Percentiles rank a stretch among this genome's conserved stretches.
Conservation (phyloP, 2,888 invertebrate species). For the Sarcophaga subvicina region DNA sequence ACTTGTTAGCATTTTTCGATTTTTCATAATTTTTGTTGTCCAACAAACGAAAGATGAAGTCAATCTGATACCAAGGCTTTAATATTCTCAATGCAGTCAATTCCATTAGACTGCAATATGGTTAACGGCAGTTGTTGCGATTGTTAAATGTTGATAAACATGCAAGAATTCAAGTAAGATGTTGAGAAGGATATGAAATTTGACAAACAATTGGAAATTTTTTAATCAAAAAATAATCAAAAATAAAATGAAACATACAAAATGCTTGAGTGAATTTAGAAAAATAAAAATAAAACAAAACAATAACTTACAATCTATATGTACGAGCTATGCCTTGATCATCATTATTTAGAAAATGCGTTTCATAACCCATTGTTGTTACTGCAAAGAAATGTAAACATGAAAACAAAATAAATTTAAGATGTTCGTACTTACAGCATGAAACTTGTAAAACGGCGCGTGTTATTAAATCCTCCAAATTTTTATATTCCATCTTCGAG, state of each 20-base stretch:
- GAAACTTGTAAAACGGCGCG: constrained; percentile 79
- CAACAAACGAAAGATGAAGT: constrained; percentile 77
- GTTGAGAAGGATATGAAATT: constrained; percentile 2
- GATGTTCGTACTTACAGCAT: constrained; percentile 75
- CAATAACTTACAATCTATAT: constrained; percentile 76
- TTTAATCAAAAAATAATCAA: not conserved
- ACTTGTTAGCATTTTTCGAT: constrained; percentile 74
- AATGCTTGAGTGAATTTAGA: not conserved
- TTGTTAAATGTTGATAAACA: not conserved
- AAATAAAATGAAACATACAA: not conserved
- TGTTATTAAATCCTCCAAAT: constrained; percentile 78
- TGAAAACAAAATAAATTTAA: not conserved
- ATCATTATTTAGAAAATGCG: constrained; percentile 77
- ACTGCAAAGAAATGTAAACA: constrained; percentile 69
- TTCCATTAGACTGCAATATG: constrained; percentile 71
- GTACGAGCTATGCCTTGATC: constrained; percentile 77
- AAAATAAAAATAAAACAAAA: constrained; percentile 8
- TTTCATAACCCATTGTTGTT: constrained; percentile 80
- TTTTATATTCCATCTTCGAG: constrained; percentile 72
- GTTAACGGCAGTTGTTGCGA: constrained; percentile 1
- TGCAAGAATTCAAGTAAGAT: constrained; percentile 23
- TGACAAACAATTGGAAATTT: not conserved
- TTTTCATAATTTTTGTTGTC: constrained; percentile 75
- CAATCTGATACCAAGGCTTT: constrained; percentile 80
- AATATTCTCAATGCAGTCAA: constrained; percentile 78